Evolutionary conservation across 2,888 invertebrate genomes (phyloP).

Genomic region (Salticus scenicus): DNA sequence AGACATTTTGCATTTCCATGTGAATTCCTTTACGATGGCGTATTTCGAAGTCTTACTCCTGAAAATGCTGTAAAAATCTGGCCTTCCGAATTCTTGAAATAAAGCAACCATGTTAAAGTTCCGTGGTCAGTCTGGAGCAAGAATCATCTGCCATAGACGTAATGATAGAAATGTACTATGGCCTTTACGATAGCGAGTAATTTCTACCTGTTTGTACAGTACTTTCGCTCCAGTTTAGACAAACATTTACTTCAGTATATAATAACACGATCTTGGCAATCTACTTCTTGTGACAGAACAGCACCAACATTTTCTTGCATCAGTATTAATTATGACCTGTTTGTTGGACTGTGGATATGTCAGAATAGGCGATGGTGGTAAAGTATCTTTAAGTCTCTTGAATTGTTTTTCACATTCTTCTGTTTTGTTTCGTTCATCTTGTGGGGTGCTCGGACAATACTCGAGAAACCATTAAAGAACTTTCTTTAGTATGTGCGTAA

Average conservation of each 20-base stretch:
- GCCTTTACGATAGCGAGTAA: slow-evolving; percentile 11
- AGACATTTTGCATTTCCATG: no score
- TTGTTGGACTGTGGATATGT: slow-evolving; percentile 14
- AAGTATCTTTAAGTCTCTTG: not conserved
- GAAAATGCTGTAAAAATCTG: no score
- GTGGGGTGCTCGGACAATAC: not conserved
- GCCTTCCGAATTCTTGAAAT: no score
- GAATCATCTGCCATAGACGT: slow-evolving; percentile 14
- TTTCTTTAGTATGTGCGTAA: slow-evolving; percentile 15
- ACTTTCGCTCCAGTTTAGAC: no score
- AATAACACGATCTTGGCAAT: slow-evolving; percentile 3
- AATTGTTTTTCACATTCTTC: not conserved
- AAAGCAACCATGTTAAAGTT: no score
- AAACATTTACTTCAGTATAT: no score
- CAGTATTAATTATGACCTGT: not conserved
- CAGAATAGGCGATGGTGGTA: not conserved
- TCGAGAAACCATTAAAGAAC: not conserved
- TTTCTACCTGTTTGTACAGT: not conserved
- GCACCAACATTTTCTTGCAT: not conserved
- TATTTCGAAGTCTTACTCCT: no score
- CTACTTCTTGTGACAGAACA: no score
- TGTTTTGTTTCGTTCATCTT: not conserved
- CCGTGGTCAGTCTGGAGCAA: no score
- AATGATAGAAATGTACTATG: slow-evolving; percentile 27
- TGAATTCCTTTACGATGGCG: no score